phyloP scores from a whole-genome alignment of 2,113 vertebrate species.

The Petaurus breviceps region DNA sequence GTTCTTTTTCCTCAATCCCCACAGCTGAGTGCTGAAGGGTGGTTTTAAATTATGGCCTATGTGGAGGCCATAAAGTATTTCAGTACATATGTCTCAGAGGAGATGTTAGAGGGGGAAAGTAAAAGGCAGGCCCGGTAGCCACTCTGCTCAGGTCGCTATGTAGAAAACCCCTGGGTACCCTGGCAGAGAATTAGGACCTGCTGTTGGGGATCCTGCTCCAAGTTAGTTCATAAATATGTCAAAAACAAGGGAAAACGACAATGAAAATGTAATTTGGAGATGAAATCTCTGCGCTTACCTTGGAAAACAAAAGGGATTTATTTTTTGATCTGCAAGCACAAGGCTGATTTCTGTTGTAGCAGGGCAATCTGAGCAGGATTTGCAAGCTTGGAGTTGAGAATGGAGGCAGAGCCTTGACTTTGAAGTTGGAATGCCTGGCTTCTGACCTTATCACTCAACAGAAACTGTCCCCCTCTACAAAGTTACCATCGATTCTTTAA shows the following conservation, averaged over 20 bases:
- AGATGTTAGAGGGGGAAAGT: constrained; percentile 75
- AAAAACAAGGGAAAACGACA: constrained; percentile 52
- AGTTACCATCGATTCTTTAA: constrained; percentile 19
- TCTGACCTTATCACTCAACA: neutral
- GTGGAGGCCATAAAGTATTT: constrained; percentile 85
- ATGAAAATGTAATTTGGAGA: constrained; percentile 56
- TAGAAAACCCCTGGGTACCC: constrained; percentile 72
- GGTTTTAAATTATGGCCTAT: constrained; percentile 82
- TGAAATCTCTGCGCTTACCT: constrained; percentile 61
- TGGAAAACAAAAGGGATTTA: constrained; percentile 57
- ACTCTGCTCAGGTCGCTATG: constrained; percentile 77
- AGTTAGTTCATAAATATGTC: constrained; percentile 81
- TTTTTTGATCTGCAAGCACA: constrained; percentile 39
- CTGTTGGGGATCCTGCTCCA: constrained; percentile 75
- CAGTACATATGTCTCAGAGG: constrained; percentile 83
- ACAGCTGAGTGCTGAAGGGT: constrained; percentile 77
- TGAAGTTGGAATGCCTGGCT: neutral
- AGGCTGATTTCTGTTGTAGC: constrained; percentile 28
- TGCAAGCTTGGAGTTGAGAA: neutral
- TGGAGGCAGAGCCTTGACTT: neutral
- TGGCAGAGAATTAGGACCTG: constrained; percentile 76
- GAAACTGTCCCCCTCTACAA: constrained; percentile 51
- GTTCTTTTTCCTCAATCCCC: constrained; percentile 65
- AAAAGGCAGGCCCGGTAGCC: constrained; percentile 75
- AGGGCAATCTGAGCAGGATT: constrained; percentile 53